Evolutionary conservation across 2,113 vertebrate genomes (phyloP).

Genomic region (Illadopsis cleaveri): DNA sequence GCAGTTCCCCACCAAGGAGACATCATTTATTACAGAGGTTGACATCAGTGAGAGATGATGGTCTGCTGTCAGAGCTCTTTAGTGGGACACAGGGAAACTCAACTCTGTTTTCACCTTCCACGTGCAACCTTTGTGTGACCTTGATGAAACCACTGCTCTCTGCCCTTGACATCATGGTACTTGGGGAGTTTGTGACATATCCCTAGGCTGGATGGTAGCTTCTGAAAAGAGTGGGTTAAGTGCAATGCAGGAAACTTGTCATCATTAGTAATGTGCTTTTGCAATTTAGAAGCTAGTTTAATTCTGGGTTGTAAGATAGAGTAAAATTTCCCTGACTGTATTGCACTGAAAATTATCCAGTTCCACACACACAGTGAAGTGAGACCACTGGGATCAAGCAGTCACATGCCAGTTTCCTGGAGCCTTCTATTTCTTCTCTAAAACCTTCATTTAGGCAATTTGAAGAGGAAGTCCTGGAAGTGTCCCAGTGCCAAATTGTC

Average conservation of each 20-base stretch:
- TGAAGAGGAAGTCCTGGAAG: neutral
- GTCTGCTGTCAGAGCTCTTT: neutral
- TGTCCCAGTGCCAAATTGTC: neutral
- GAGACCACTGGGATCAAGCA: neutral
- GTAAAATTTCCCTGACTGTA: neutral
- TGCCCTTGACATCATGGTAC: neutral
- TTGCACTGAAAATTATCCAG: neutral
- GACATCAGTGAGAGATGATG: neutral
- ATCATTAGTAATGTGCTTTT: neutral
- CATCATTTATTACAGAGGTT: constrained; percentile 1
- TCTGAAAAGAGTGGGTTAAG: neutral
- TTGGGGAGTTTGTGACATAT: neutral
- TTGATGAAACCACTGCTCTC: neutral
- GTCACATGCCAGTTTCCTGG: neutral
- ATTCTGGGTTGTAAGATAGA: neutral
- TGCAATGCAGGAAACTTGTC: neutral
- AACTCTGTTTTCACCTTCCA: neutral
- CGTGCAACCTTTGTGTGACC: neutral
- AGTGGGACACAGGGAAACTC: neutral
- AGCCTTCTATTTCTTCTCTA: neutral
- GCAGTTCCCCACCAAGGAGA: constrained; percentile 30
- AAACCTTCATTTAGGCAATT: neutral
- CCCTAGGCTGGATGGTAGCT: neutral
- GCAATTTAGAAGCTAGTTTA: neutral
- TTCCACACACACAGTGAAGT: neutral